Percentiles rank a stretch among this genome's conserved stretches.
phyloP scores from a whole-genome alignment of 2,888 invertebrate species.

The Mamestra brassicae region DNA sequence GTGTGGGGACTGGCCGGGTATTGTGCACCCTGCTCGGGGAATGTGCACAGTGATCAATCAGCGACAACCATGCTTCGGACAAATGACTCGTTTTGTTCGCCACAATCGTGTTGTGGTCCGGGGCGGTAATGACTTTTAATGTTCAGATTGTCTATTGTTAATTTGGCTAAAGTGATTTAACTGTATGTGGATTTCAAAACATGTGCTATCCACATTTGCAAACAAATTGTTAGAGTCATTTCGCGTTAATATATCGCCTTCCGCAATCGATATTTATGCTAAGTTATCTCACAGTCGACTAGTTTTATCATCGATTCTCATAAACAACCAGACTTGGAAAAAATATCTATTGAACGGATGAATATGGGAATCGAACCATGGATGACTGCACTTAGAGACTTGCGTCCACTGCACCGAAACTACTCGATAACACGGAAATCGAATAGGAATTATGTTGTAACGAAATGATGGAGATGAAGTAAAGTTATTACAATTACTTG shows the following conservation, averaged over 20 bases:
- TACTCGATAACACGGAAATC: slow-evolving; percentile 18
- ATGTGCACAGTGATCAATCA: slow-evolving; percentile 66
- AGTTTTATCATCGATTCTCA: slow-evolving; percentile 20
- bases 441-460: slow-evolving; percentile 11
- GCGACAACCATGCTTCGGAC: slow-evolving; percentile 58
- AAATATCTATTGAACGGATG: slow-evolving; percentile 36
- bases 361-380: slow-evolving; percentile 37
- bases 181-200: slow-evolving; percentile 4
- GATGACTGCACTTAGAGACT: slow-evolving; percentile 22
- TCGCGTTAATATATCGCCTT: slow-evolving; percentile 7
- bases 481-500: neutral
- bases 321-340: slow-evolving; percentile 26
- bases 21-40: slow-evolving; percentile 29
- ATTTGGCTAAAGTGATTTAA: slow-evolving; percentile 37
- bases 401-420: slow-evolving; percentile 5
- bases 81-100: slow-evolving; percentile 65
- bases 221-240: slow-evolving; percentile 23
- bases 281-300: slow-evolving; percentile 2
- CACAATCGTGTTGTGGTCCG: slow-evolving; percentile 27
- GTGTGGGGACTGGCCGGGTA: slow-evolving; percentile 22
- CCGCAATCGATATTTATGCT: slow-evolving; percentile 9
- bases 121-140: slow-evolving; percentile 39
- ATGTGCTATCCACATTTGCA: slow-evolving; percentile 5
- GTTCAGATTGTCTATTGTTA: slow-evolving; percentile 49
- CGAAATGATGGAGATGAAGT: neutral